Base-by-base conservation (phyloP, 2,888 invertebrate genomes). In the Nebria brevicollis region DNA sequence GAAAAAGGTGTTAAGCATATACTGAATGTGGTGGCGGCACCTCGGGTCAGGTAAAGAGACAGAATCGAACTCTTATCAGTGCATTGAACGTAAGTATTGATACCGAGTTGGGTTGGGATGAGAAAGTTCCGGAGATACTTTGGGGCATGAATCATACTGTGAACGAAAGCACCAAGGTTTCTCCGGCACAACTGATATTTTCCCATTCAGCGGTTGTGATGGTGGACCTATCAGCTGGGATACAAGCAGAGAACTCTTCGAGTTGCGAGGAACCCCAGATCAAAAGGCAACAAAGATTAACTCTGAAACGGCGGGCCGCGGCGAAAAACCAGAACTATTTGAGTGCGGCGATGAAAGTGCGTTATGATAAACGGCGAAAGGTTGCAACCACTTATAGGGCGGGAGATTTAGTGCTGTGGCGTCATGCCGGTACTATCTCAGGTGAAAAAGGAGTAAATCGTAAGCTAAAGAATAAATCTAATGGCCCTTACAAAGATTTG, bases 341-440 rank as follows among this genome's bases (percentile, higher is more conserved):
- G 34, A 34, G 34, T 5, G 34, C 5, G 34, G 34, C 81, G 13
- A 65, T 72, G 25, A 72, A 13, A 25, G n/a, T 13, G 72, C 72
- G 25, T 2, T 4, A 20, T 25, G 42, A 25, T 73, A 73, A 34
- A 10, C 2, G 75, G 66, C 82, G 84, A 65, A 83, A 84, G 82
- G 82, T 82, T 78, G 83, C 82, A 83, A 82, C 82, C 77, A 70
- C 73, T 3, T 84, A 82, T 68, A 75, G 82, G 73, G 76, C 64
- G 70, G 83, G 83, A 72, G 83, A 84, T 77, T 74, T 83, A 66
- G 84, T 83, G 66, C 75, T 84, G 13, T 84, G 84, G 84, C 77
- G 82, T 25, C 64, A 75, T 65, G 54, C 75, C 11, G 81, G 72
- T 20, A 83, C 84, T 10, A 41, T 20, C n/a, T 54, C 78, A 66